Evolutionary conservation across 1,140 invertebrate genomes (phyloP).

Genomic region (Apis dorsata): DNA sequence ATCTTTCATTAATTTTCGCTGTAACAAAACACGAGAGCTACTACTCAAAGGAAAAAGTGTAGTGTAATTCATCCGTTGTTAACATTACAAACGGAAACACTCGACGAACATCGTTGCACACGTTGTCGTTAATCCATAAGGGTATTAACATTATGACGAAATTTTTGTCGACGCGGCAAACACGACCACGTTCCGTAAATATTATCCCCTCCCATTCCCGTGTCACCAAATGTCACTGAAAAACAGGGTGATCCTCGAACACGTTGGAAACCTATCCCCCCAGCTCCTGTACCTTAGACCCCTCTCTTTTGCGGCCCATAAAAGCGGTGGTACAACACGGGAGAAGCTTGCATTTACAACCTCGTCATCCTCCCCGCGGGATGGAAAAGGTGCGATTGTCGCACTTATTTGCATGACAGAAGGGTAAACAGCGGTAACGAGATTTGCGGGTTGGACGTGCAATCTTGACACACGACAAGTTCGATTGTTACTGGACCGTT

Average conservation of each 20-base stretch:
- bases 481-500: conserved; percentile 62
- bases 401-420: conserved; percentile 74
- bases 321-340: conserved; percentile 24
- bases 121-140: background rate
- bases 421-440: conserved; percentile 71
- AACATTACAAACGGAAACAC: background rate
- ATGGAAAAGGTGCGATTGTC: conserved; percentile 62
- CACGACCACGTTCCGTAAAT: conserved; percentile 10
- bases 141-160: background rate
- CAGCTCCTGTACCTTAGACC: background rate
- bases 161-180: conserved; percentile 37
- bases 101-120: background rate
- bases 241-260: conserved; percentile 37
- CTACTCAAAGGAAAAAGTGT: background rate
- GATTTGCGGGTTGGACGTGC: conserved; percentile 65
- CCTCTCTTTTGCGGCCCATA: background rate
- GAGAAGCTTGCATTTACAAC: background rate
- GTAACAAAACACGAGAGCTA: background rate
- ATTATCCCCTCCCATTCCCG: background rate
- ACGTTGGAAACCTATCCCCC: background rate
- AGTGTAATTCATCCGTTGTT: background rate
- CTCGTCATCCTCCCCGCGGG: conserved; percentile 4
- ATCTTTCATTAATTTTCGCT: background rate
- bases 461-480: conserved; percentile 57
- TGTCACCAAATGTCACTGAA: conserved; percentile 22